phyloP scores from a whole-genome alignment of 92 coral and sea anemone species.

The Epizoanthus ramosus region DNA sequence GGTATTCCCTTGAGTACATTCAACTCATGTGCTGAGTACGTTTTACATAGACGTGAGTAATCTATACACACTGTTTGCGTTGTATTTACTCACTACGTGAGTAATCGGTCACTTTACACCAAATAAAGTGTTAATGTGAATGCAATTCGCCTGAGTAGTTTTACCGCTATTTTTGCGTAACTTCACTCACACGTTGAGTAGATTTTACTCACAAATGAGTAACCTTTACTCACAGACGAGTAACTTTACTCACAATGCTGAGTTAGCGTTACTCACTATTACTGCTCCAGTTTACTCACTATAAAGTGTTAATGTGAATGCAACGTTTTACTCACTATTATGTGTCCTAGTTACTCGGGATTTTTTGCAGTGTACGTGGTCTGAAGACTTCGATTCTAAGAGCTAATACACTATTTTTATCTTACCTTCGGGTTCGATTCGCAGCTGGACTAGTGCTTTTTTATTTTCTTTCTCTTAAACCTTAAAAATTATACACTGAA shows the following conservation, averaged over 20 bases:
- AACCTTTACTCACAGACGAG: background rate
- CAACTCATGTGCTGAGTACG: background rate
- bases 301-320: background rate
- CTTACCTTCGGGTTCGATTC: too few species aligned
- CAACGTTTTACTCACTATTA: background rate
- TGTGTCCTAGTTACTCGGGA: constrained; percentile 7
- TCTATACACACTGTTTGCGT: constrained; percentile 8
- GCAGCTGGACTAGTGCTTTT: too few species aligned
- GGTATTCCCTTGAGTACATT: background rate
- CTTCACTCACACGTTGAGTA: background rate
- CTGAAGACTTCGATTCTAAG: too few species aligned
- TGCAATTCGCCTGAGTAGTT: too few species aligned
- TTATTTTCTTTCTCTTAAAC: too few species aligned
- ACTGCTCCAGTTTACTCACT: constrained; percentile 2
- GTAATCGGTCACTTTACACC: too few species aligned
- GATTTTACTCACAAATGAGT: constrained; percentile 5
- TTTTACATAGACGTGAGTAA: constrained; percentile 1
- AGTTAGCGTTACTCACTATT: background rate
- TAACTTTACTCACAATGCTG: background rate
- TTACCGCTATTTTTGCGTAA: too few species aligned
- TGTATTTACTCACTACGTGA: background rate
- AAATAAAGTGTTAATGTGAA: too few species aligned
- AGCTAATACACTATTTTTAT: too few species aligned
- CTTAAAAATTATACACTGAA: too few species aligned
- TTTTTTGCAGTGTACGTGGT: background rate